Base-by-base conservation (phyloP, 2,888 invertebrate species). In the Leucophenga maculata region DNA sequence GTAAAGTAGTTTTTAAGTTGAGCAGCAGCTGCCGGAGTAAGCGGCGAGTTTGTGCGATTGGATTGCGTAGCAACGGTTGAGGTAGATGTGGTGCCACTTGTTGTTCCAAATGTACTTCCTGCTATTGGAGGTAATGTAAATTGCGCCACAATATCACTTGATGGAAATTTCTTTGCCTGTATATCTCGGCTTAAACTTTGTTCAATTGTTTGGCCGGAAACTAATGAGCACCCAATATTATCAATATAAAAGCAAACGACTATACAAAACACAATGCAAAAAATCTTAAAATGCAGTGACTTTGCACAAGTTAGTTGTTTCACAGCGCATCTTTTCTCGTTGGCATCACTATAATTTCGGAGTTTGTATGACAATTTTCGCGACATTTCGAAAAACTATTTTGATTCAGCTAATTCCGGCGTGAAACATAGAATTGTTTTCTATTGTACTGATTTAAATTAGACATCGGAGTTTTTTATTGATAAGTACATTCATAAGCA, bases 1-100 rank as follows among this genome's bases (percentile, higher is more conserved):
- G 91, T 90, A 77, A 92, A 92, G 76, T 88, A 88, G 68, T 86
- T 87, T 60, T 81, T 87, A 1, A 76, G 74, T 68, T 77, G 77
- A n/a, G 70, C 67, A 22, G 74, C 64, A 1, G 76, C 48, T 13
- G 13, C 16, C 16, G 3, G 71, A 50, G 75, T 69, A 31, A 69
- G 73, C 22, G 75, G 68, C 9, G 71, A 64, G 14, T 57, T 32
- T n/a, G 68, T 71, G 48, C 14, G 67, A 32, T 26, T 39, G 13
- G 46, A 11, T 13, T 55, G 48, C 6, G 65, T 50, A 26, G 44
- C 50, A 20, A 44, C 16, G 16, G 65, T 39, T 18, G 60, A 50
- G 14, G 73, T 77, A 8, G 78, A 73, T 0, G 73, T 73, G 0
- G 70, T 70, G 1, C 73, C 69, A 18, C 55, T 54, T 18, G 9